A percentile compares a stretch with the other conserved stretches of the same genome.
Evolutionary conservation across 92 coral and sea anemone species (phyloP).

Genomic region (Umimayanthus kanabou): DNA sequence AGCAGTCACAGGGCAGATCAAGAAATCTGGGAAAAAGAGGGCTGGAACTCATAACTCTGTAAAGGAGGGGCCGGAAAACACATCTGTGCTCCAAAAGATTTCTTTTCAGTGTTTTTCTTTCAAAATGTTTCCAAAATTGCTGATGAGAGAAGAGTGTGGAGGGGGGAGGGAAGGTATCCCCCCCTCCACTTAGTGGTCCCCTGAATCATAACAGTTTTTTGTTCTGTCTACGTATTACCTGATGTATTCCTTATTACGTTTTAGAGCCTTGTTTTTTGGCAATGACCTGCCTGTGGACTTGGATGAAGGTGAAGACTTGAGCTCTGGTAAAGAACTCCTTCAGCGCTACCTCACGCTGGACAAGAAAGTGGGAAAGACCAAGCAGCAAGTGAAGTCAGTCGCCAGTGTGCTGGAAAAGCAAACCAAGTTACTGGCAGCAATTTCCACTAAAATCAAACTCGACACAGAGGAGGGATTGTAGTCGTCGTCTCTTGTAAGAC

Average conservation of each 20-base stretch:
- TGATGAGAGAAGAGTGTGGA: too few species aligned
- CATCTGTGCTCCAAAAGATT: too few species aligned
- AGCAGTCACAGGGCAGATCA: too few species aligned
- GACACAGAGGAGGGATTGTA: slow-evolving; percentile 1
- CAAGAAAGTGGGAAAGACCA: slow-evolving; percentile 54
- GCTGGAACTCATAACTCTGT: too few species aligned
- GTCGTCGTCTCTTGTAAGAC: background rate
- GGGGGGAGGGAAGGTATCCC: too few species aligned
- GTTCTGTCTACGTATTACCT: background rate
- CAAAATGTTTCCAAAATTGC: too few species aligned
- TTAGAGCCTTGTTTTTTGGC: slow-evolving; percentile 24
- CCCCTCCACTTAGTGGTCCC: too few species aligned
- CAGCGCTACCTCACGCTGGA: slow-evolving; percentile 37
- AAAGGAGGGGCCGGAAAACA: too few species aligned
- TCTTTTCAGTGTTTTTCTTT: too few species aligned
- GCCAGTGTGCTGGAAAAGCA: slow-evolving; percentile 47
- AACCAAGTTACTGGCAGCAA: slow-evolving; percentile 36
- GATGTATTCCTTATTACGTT: background rate
- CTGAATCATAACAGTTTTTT: too few species aligned
- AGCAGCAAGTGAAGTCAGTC: slow-evolving; percentile 46
- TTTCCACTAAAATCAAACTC: slow-evolving; percentile 53
- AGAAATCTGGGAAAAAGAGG: too few species aligned
- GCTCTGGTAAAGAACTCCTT: slow-evolving; percentile 35
- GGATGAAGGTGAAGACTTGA: slow-evolving; percentile 27
- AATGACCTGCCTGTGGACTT: background rate